phyloP scores from a whole-genome alignment of 2,113 vertebrate species.

The Sinocyclocheilus anophthalmus region DNA sequence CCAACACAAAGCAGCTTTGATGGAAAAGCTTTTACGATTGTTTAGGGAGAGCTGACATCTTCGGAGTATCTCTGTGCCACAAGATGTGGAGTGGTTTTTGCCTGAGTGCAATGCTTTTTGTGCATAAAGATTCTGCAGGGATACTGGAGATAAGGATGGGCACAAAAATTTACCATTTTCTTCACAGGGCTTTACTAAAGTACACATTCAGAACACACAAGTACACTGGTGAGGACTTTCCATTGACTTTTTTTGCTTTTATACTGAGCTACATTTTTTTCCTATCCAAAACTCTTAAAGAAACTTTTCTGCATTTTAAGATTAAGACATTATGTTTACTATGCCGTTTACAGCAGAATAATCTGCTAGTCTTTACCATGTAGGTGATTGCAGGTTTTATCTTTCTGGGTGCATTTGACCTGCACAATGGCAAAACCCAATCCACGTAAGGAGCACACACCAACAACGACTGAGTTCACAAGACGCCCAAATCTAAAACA shows the following conservation, averaged over 20 bases:
- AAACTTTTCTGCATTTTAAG: neutral
- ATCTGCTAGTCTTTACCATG: neutral
- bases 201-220: neutral
- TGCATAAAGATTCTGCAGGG: neutral
- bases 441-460: neutral
- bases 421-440: neutral
- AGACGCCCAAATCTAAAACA: neutral
- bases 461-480: neutral
- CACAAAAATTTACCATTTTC: neutral
- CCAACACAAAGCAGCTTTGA: conserved; percentile 64
- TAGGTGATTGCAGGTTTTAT: neutral
- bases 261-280: neutral
- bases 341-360: no score
- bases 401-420: neutral
- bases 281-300: neutral
- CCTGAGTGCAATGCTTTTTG: conserved; percentile 56
- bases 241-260: neutral
- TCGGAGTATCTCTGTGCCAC: conserved; percentile 55
- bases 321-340: neutral
- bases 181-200: neutral
- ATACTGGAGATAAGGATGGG: conserved; percentile 18
- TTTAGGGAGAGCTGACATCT: conserved; percentile 71
- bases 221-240: neutral
- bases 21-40: conserved; percentile 65
- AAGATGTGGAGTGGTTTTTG: conserved; percentile 60